A percentile compares a stretch with the other conserved stretches of the same genome.
These are phyloP conservation scores for Pasiphila rectangulata DNA, from an alignment of 2,888 invertebrate genomes.

Conservation along the genomic window DNA sequence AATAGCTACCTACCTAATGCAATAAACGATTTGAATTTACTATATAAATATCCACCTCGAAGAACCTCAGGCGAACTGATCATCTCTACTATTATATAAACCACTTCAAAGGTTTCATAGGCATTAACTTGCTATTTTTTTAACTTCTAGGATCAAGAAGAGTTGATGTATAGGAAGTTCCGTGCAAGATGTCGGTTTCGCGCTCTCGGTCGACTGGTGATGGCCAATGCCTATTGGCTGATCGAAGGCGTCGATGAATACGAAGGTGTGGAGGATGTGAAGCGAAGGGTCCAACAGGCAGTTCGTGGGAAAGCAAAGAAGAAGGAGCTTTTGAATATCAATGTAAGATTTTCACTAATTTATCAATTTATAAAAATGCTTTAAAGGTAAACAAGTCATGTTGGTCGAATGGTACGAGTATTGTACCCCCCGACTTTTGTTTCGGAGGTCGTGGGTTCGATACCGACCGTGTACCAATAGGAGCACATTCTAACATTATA, in stretches of 20 bases:
- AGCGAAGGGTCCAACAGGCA: slow-evolving; percentile 79
- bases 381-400: too few relatives aligned
- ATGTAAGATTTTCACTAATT: slow-evolving; percentile 48
- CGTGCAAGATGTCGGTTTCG: slow-evolving; percentile 78
- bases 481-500: too few relatives aligned
- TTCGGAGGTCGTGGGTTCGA: too few relatives aligned
- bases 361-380: too few relatives aligned
- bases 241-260: slow-evolving; percentile 73
- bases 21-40: background rate
- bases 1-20: background rate
- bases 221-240: slow-evolving; percentile 81
- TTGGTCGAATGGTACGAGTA: too few relatives aligned
- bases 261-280: slow-evolving; percentile 75
- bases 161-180: slow-evolving; percentile 59
- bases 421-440: too few relatives aligned
- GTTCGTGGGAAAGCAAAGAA: slow-evolving; percentile 71
- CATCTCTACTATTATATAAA: too few relatives aligned
- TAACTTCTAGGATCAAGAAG: slow-evolving; percentile 58
- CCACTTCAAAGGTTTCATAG: too few relatives aligned
- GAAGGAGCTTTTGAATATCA: slow-evolving; percentile 71
- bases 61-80: too few relatives aligned
- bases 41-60: background rate
- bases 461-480: too few relatives aligned
- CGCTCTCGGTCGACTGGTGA: slow-evolving; percentile 77
- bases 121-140: background rate